Evolutionary conservation across 2,113 vertebrate genomes (phyloP), one percentile per base, ranked within the genome.

Genomic region (Callaeas wilsoni): DNA sequence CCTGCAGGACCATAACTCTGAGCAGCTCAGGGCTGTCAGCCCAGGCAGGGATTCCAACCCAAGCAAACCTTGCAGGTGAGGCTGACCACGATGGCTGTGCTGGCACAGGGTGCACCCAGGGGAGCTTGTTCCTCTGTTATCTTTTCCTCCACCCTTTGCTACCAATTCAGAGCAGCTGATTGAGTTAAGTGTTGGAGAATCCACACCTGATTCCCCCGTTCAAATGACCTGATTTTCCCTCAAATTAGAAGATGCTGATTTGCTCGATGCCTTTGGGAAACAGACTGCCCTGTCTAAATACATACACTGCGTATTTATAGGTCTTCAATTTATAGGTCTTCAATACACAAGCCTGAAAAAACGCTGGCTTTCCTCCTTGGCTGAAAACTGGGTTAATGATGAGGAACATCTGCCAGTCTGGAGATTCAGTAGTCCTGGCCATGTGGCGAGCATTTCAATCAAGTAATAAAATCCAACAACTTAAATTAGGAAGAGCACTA

Each of bases 321-420:
- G 17, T 22, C 39, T 69, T 42, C 74, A 33, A 1, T 35, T n/a
- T 92, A 39, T 60, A 68, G 44, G 15, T 23, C 41, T 69, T 42
- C 74, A 33, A 1, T 35, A 15, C 9, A 49, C 37, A 37, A 67
- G 35, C 9, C 57, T 89, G 53, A 59, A 35, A 35, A 73, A 84
- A 23, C 2, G 0, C 27, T 93, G 84, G 57, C 90, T 86, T 64
- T 62, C 23, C 86, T 59, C 80, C 80, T 69, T 84, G 84, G 62
- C 80, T 89, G 77, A 68, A 80, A 93, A 68, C 13, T 86, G 35
- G 49, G 57, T 86, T 68, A 95, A 94, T 93, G 73, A 68, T 15
- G 41, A 56, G 53, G 42, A 86, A 62, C 62, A 64, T 80, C 63
- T 95, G 84, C 44, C 84, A 76, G 26, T 21, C 44, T 86, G 64